Evolutionary conservation across 1,140 invertebrate genomes (phyloP).

Genomic region (Luehdorfia chinensis): DNA sequence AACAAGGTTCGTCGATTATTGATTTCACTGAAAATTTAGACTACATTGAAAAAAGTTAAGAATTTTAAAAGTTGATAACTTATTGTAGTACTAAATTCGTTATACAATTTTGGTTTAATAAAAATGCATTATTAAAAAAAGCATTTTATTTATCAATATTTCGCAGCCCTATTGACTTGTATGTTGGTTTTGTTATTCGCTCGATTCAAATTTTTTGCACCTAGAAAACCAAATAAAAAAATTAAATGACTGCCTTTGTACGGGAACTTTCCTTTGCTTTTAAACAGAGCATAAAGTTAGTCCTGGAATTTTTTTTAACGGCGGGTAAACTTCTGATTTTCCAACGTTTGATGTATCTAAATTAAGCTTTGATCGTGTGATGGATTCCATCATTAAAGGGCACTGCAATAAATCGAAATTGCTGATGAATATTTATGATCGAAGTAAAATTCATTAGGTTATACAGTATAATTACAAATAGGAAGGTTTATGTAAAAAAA

Average conservation of each 20-base stretch:
- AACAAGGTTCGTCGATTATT: too few relatives aligned
- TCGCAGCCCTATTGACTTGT: background rate
- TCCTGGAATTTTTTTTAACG: constrained; percentile 48
- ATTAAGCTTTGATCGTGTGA: constrained; percentile 43
- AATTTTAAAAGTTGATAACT: too few relatives aligned
- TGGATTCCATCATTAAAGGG: constrained; percentile 27
- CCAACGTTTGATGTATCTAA: constrained; percentile 59
- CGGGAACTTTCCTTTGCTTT: constrained; percentile 65
- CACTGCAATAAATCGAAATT: constrained; percentile 23
- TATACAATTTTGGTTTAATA: too few relatives aligned
- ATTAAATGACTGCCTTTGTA: constrained; percentile 61
- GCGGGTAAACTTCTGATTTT: constrained; percentile 57
- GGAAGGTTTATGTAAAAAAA: too few relatives aligned
- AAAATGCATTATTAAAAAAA: too few relatives aligned
- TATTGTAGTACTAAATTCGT: too few relatives aligned
- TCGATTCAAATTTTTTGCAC: constrained; percentile 64
- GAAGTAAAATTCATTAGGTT: constrained; percentile 3
- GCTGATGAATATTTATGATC: constrained; percentile 36
- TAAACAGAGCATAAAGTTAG: constrained; percentile 59
- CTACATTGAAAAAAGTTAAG: too few relatives aligned
- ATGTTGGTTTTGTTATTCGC: constrained; percentile 1
- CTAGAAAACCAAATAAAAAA: constrained; percentile 57
- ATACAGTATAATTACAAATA: too few relatives aligned
- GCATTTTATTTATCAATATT: background rate
- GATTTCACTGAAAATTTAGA: too few relatives aligned